These are phyloP conservation scores for Caenorhabditis sp. DNA, from an alignment of 2,888 invertebrate genomes.

Conservation along the genomic window DNA sequence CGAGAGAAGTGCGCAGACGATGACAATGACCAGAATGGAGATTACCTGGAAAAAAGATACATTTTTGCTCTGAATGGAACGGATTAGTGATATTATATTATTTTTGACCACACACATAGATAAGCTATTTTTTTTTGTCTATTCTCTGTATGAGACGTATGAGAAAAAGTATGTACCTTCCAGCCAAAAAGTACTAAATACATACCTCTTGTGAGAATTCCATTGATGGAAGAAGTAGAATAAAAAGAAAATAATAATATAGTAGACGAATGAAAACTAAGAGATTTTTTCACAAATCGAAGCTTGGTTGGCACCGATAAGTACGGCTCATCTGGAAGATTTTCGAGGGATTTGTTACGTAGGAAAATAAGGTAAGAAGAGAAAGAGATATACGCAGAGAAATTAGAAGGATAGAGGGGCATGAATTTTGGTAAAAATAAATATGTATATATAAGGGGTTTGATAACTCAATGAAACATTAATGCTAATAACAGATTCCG, in stretches of 20 bases:
- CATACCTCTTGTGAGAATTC: neutral
- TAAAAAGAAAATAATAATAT: too few relatives aligned
- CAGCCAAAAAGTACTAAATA: neutral
- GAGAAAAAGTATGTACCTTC: too few relatives aligned
- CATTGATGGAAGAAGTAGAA: neutral
- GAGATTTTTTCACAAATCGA: neutral
- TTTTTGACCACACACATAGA: too few relatives aligned
- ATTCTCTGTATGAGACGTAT: too few relatives aligned
- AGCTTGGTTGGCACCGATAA: neutral
- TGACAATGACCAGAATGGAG: conserved; percentile 34
- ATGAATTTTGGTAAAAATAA: too few relatives aligned
- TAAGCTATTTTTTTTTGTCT: too few relatives aligned
- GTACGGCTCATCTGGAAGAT: neutral
- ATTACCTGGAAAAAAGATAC: conserved; percentile 31
- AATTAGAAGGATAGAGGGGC: too few relatives aligned
- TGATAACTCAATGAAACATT: too few relatives aligned
- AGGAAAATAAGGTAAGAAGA: neutral
- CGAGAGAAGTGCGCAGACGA: conserved; percentile 36
- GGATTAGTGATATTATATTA: too few relatives aligned
- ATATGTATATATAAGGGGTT: too few relatives aligned
- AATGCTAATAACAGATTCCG: too few relatives aligned
- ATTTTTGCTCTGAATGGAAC: too few relatives aligned
- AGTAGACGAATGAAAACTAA: neutral
- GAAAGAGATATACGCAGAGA: neutral
- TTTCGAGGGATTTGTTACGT: neutral